Evolutionary conservation across 2,888 invertebrate species (phyloP).

Genomic region (Lordiphosa andalusiaca): DNA sequence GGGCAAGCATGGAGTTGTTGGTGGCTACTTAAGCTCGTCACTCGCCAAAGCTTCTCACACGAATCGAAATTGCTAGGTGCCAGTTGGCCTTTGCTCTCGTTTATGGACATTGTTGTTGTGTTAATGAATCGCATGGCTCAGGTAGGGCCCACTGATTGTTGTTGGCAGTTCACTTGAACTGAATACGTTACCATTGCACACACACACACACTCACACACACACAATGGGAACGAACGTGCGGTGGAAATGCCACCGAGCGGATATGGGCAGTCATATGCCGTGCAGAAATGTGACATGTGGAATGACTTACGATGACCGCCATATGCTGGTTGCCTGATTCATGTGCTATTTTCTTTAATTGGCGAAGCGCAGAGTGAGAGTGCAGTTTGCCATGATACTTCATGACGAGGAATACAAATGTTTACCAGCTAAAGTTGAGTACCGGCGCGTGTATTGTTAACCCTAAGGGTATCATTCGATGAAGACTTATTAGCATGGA

Average conservation of each 20-base stretch:
- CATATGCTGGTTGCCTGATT: constrained; percentile 30
- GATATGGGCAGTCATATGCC: constrained; percentile 45
- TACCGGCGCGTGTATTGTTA: too few species aligned
- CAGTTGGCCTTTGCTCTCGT: constrained; percentile 37
- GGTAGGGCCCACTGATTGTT: constrained; percentile 25
- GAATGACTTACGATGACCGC: constrained; percentile 33
- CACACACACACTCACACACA: constrained; percentile 12
- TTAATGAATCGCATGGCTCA: constrained; percentile 40
- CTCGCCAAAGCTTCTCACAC: constrained; percentile 56
- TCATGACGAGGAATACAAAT: too few species aligned
- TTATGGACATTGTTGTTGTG: constrained; percentile 47
- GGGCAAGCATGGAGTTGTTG: constrained; percentile 23
- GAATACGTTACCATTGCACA: constrained; percentile 28
- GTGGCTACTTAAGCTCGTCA: constrained; percentile 58
- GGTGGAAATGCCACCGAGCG: constrained; percentile 6
- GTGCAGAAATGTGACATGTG: constrained; percentile 40
- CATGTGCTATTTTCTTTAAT: constrained; percentile 40
- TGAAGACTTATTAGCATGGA: too few species aligned
- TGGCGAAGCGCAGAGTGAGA: constrained; percentile 26
- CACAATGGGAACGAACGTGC: constrained; percentile 1
- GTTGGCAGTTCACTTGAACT: constrained; percentile 31
- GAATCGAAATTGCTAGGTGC: constrained; percentile 44
- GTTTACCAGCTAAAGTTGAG: too few species aligned
- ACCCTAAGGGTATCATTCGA: too few species aligned
- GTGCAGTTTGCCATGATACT: constrained; percentile 17